Evolutionary conservation across 2,888 invertebrate genomes (phyloP).

Genomic region (Leptinotarsa peninsularis): DNA sequence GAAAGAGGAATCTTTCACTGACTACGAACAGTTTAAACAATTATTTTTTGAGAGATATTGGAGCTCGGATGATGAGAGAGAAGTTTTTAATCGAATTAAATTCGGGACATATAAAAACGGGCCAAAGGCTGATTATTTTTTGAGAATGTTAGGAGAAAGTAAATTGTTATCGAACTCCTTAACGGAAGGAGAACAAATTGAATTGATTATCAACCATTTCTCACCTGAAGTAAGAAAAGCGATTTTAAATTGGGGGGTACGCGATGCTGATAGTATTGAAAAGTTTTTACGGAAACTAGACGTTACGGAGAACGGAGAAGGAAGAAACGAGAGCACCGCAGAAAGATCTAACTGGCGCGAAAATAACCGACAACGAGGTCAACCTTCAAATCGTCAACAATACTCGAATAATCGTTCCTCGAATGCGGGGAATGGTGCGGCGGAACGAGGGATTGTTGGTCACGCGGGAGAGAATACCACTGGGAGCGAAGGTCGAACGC

Average conservation of each 20-base stretch:
- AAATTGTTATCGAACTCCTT: slow-evolving; percentile 1
- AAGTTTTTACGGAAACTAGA: neutral
- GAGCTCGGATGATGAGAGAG: slow-evolving; percentile 32
- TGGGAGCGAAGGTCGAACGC: neutral
- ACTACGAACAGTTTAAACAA: slow-evolving; percentile 28
- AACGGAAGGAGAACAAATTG: neutral
- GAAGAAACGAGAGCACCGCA: neutral
- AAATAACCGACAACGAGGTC: neutral
- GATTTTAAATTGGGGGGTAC: neutral
- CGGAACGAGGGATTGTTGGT: no score
- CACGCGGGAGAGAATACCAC: no score
- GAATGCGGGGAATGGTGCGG: neutral
- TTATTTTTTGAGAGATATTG: slow-evolving; percentile 33
- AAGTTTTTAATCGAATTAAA: slow-evolving; percentile 29
- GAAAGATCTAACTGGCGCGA: neutral
- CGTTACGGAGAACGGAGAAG: neutral
- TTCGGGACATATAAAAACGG: slow-evolving; percentile 10
- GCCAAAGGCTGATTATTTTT: slow-evolving; percentile 7
- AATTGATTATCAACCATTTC: neutral
- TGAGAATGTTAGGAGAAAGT: slow-evolving; percentile 4
- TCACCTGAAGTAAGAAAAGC: neutral
- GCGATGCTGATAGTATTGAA: neutral
- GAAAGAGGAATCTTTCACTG: slow-evolving; percentile 23
- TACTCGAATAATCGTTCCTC: neutral
- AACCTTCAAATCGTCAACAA: slow-evolving; percentile 1